Base-by-base conservation (phyloP, 2,888 invertebrate species). In the Drosophila prostipennis region DNA sequence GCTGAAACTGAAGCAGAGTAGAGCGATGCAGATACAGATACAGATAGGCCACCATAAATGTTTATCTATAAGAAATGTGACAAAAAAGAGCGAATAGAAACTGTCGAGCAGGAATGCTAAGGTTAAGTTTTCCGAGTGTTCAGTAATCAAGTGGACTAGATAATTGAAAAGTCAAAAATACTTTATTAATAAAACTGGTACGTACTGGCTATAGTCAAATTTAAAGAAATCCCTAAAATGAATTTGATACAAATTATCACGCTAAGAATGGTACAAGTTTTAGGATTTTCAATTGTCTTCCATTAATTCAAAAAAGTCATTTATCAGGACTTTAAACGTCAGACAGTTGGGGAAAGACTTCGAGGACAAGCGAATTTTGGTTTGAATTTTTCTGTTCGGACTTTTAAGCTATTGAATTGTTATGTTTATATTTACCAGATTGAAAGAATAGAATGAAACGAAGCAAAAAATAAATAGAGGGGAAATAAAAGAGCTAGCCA, bases 61-160 rank as follows among this genome's bases (percentile, higher is more conserved):
- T 80, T 78, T 87, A 89, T 89, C 87, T 76, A 68, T 37, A 16
- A 70, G 10, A 11, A 77, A 59, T 61, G 55, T 64, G 60, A 68
- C 74, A 59, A 56, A 69, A 42, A 60, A 49, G 46, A 40, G 42
- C 19, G 26, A 52, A 49, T 13, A 26, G 23, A 42, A 11, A 29
- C 19, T 14, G 56, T 57, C 16, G 29, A 39, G 29, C n/a, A 1
- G 14, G 14, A 45, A n/a, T n/a, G 26, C 8, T 13, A 23, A 67
- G 36, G 57, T 56, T 57, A 39, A 16, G 23, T 23, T 49, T 13
- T 6, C 8, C 7, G 34, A 23, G 55, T 48, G 32, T 34, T 10
- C n/a, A 23, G 10, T 7, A 19, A 19, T 2, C 19, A 19, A 19
- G 19, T 19, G 19, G 19, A 19, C 19, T 19, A 16, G 1, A 14